phyloP scores from a whole-genome alignment of 2,888 invertebrate genomes.

The Deilephila elpenor region DNA sequence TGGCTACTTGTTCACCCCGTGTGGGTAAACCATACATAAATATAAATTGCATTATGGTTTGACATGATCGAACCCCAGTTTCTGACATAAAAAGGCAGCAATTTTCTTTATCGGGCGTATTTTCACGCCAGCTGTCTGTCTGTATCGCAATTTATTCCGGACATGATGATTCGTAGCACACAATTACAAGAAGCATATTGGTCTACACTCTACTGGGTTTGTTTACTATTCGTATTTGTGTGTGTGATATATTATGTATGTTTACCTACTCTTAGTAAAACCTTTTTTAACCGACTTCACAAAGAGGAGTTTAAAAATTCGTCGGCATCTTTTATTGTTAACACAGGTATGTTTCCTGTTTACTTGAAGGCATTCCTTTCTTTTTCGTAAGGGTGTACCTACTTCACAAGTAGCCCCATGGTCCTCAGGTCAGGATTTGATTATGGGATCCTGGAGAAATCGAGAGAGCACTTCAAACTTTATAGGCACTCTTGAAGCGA shows the following conservation, averaged over 20 bases:
- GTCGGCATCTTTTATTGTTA: too few species aligned
- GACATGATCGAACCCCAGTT: not conserved
- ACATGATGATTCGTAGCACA: not conserved
- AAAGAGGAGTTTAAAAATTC: too few species aligned
- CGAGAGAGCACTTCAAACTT: not conserved
- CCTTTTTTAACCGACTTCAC: too few species aligned
- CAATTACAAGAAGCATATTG: not conserved
- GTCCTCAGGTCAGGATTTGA: too few species aligned
- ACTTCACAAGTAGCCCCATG: too few species aligned
- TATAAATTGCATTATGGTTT: not conserved
- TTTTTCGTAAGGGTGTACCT: too few species aligned
- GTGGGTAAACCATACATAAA: not conserved
- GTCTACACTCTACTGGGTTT: not conserved
- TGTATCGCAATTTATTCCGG: not conserved
- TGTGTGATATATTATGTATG: not conserved
- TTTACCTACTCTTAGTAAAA: too few species aligned
- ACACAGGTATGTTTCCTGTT: too few species aligned
- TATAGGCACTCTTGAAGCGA: not conserved
- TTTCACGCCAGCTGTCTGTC: slow-evolving; percentile 2
- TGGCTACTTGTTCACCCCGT: too few species aligned
- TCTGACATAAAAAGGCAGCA: slow-evolving; percentile 7
- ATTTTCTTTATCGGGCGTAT: slow-evolving; percentile 14
- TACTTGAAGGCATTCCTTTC: too few species aligned
- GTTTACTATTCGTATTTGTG: not conserved
- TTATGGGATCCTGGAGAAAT: not conserved